These are phyloP conservation scores for Ianthella basta DNA, from an alignment of 37 sponge, comb jelly and placozoan species.

Conservation along the genomic window DNA sequence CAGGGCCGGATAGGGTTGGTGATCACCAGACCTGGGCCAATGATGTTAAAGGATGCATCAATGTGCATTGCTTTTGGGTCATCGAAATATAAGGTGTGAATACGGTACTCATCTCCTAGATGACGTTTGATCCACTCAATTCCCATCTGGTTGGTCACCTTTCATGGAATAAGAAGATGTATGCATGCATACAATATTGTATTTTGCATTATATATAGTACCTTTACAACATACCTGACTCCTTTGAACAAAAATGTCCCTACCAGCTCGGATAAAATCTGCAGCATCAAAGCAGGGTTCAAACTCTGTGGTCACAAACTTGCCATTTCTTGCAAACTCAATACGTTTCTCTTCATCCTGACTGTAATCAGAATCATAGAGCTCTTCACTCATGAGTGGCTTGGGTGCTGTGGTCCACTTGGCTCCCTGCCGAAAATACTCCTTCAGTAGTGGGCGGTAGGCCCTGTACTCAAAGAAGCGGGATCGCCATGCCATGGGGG, in stretches of 20 bases:
- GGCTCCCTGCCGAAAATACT: conserved; percentile 70
- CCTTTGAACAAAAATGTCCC: conserved; percentile 75
- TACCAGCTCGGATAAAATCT: conserved; percentile 77
- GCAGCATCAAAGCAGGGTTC: conserved; percentile 86
- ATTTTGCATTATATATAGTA: not conserved
- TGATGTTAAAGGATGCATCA: conserved; percentile 64
- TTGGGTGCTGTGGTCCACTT: conserved; percentile 77
- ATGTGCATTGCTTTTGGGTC: conserved; percentile 80
- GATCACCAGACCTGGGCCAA: conserved; percentile 75
- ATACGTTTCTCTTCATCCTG: conserved; percentile 14
- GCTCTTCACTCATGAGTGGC: conserved; percentile 60
- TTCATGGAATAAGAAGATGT: no score
- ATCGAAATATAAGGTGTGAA: conserved; percentile 63
- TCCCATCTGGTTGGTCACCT: conserved; percentile 74
- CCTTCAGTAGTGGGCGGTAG: conserved; percentile 71
- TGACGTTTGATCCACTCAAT: conserved; percentile 79
- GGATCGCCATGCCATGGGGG: conserved; percentile 85
- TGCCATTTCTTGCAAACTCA: conserved; percentile 31
- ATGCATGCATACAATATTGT: not conserved
- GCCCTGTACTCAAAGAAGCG: conserved; percentile 80
- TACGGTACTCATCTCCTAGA: conserved; percentile 57
- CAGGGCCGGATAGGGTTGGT: conserved; percentile 57
- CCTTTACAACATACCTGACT: conserved; percentile 78
- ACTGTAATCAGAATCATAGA: conserved; percentile 65
- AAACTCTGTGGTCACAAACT: conserved; percentile 78